A percentile compares a stretch with the other conserved stretches of the same genome.
These are phyloP conservation scores for Drosophila planitibia DNA, from an alignment of 2,888 invertebrate genomes.

Conservation along the genomic window DNA sequence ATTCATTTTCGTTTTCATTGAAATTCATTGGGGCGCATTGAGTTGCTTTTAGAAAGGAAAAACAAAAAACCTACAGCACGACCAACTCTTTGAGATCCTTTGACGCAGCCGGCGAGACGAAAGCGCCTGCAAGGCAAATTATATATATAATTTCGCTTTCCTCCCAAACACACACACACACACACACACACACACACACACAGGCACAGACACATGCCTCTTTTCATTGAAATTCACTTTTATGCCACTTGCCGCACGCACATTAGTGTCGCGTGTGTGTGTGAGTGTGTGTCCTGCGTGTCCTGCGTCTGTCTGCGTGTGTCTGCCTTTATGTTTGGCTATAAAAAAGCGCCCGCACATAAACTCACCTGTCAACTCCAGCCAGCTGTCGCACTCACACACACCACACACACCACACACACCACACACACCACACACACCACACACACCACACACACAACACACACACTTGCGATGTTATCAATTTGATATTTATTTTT, in stretches of 20 bases:
- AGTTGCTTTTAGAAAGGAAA: conserved; percentile 55
- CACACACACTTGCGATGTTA: conserved; percentile 24
- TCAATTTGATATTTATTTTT: conserved; percentile 43
- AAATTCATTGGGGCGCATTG: conserved; percentile 76
- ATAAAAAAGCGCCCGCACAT: conserved; percentile 34
- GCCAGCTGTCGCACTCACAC: conserved; percentile 26
- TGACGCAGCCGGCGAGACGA: conserved; percentile 51
- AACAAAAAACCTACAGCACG: conserved; percentile 34
- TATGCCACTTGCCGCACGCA: conserved; percentile 45
- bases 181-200: not conserved
- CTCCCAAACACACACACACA: conserved; percentile 2
- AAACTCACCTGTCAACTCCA: conserved; percentile 33
- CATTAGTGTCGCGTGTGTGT: conserved; percentile 27
- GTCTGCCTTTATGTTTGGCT: conserved; percentile 24
- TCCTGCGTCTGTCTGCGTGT: conserved; percentile 2
- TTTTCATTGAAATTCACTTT: conserved; percentile 63
- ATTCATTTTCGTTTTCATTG: conserved; percentile 82
- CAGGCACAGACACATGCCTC: not conserved
- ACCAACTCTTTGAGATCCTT: conserved; percentile 63
- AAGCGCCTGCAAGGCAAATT: conserved; percentile 60
- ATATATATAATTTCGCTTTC: conserved; percentile 76
- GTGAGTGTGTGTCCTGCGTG: conserved; percentile 19
- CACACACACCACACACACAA: too few species aligned
- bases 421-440: not conserved
- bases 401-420: not conserved